Percentiles rank a stretch among this genome's conserved stretches.
Evolutionary conservation across 1,140 invertebrate species (phyloP).

Genomic region (Drosophila watanabei): DNA sequence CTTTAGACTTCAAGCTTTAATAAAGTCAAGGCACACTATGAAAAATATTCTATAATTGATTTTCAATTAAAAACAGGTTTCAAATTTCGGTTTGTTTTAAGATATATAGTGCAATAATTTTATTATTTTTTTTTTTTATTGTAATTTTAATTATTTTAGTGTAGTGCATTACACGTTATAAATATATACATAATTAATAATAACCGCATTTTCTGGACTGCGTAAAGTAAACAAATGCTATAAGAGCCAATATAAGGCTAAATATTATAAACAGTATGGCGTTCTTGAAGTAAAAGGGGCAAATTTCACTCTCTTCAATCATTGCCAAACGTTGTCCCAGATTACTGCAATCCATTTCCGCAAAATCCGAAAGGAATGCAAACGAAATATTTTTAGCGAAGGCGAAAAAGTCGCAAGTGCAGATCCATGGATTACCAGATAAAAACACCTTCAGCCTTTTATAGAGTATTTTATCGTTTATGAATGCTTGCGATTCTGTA

Average conservation of each 20-base stretch:
- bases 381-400: neutral
- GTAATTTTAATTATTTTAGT: too few relatives aligned
- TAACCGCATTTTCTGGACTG: too few relatives aligned
- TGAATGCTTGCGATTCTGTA: neutral
- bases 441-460: neutral
- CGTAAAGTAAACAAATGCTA: too few relatives aligned
- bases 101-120: too few relatives aligned
- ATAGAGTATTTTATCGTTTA: neutral
- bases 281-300: neutral
- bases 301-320: neutral
- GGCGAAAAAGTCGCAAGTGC: neutral
- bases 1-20: too few relatives aligned
- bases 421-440: slow-evolving; percentile 16
- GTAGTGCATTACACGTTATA: too few relatives aligned
- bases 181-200: too few relatives aligned
- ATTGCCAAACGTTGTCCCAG: neutral
- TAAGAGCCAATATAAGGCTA: neutral
- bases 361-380: neutral
- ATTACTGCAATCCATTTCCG: neutral
- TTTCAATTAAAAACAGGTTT: too few relatives aligned
- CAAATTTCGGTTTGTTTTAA: too few relatives aligned
- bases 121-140: too few relatives aligned
- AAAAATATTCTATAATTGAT: too few relatives aligned
- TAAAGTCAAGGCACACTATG: too few relatives aligned
- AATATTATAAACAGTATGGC: neutral